Evolutionary conservation across 1,140 invertebrate genomes (phyloP).

Genomic region (Lerema accius): DNA sequence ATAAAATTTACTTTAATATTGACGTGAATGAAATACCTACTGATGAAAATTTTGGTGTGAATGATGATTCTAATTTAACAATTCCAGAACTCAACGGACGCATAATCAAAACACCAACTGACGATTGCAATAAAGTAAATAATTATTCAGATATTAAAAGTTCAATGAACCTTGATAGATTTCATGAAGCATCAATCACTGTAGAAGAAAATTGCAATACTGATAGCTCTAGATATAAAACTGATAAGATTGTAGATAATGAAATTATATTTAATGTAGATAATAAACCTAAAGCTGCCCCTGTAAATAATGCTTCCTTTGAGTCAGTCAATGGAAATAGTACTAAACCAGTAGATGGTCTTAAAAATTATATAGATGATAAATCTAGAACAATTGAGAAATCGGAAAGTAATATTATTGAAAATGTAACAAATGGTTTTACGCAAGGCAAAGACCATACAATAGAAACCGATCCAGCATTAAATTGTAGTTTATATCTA

Average conservation of each 20-base stretch:
- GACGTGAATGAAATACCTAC: slow-evolving; percentile 23
- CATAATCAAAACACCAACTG: slow-evolving; percentile 1
- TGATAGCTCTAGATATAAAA: slow-evolving; percentile 6
- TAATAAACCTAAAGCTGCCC: neutral
- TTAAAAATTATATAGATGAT: neutral
- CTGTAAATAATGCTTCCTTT: slow-evolving; percentile 12
- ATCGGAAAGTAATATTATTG: neutral
- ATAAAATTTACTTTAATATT: slow-evolving; percentile 23
- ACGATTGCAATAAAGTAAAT: slow-evolving; percentile 2
- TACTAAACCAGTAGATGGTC: neutral
- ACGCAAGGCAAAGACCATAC: neutral
- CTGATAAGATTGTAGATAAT: neutral
- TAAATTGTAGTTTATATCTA: slow-evolving; percentile 4
- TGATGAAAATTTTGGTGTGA: slow-evolving; percentile 19
- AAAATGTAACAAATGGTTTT: slow-evolving; percentile 11
- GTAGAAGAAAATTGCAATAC: slow-evolving; percentile 4
- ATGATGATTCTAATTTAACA: slow-evolving; percentile 33
- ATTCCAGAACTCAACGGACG: slow-evolving; percentile 29
- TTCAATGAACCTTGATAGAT: slow-evolving; percentile 5
- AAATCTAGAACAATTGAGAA: neutral
- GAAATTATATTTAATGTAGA: slow-evolving; percentile 2
- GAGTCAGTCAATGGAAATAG: slow-evolving; percentile 5
- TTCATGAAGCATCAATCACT: neutral
- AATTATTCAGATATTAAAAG: neutral
- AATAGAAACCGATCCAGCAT: slow-evolving; percentile 7